These are phyloP conservation scores for Tipula helvola DNA, from an alignment of 2,888 invertebrate genomes.

Conservation along the genomic window DNA sequence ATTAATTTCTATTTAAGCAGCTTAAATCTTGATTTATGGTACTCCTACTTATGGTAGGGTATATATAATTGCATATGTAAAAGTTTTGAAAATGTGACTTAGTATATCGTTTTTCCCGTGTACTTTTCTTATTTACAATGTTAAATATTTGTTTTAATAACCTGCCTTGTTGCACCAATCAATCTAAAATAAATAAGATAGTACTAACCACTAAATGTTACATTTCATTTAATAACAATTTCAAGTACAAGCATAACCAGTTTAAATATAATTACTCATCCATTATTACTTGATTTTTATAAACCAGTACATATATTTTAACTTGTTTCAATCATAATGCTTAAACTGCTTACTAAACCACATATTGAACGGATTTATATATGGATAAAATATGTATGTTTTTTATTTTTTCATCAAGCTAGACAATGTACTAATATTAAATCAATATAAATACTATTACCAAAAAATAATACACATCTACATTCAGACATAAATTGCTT, in stretches of 20 bases:
- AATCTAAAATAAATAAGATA: neutral
- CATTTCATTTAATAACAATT: neutral
- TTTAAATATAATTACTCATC: neutral
- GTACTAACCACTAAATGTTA: neutral
- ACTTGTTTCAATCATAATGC: neutral
- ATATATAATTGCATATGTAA: too few species aligned
- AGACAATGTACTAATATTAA: neutral
- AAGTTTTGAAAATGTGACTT: too few species aligned
- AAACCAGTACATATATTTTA: neutral
- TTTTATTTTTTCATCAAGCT: neutral
- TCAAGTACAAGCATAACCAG: neutral
- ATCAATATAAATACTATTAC: neutral
- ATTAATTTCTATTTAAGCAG: too few species aligned
- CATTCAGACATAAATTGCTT: neutral
- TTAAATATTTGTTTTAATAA: neutral
- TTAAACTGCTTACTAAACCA: neutral
- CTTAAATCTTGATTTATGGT: too few species aligned
- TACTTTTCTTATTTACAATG: neutral
- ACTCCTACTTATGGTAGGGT: too few species aligned
- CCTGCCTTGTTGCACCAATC: neutral
- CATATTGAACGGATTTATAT: neutral
- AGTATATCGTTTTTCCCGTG: neutral
- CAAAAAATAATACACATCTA: neutral
- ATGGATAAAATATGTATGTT: neutral
- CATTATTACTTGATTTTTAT: neutral